These are phyloP conservation scores for Sylvicapra grimmia DNA, from an alignment of 2,113 vertebrate genomes.

Conservation along the genomic window DNA sequence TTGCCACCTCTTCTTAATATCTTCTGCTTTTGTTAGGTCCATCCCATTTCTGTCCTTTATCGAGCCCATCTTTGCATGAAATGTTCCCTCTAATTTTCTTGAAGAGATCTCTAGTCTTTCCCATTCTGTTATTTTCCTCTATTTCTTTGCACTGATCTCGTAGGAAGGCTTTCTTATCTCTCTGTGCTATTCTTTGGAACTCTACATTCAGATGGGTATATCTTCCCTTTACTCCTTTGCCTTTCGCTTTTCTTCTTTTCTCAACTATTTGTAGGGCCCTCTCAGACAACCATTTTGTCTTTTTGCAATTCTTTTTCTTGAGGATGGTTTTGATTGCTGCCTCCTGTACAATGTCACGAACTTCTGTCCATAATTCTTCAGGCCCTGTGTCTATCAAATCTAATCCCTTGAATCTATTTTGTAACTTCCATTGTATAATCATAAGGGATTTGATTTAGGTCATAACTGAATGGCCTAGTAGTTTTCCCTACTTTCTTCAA, in stretches of 20 bases:
- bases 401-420: neutral
- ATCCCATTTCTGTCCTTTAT: neutral
- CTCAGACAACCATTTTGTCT: neutral
- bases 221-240: neutral
- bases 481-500: neutral
- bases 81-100: neutral
- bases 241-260: neutral
- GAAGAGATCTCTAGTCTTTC: neutral
- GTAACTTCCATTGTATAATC: neutral
- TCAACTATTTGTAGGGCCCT: neutral
- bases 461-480: neutral
- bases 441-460: neutral
- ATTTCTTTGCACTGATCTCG: neutral
- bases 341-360: neutral
- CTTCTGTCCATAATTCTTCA: neutral
- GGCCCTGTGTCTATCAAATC: neutral
- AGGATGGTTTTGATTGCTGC: neutral
- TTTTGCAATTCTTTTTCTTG: neutral
- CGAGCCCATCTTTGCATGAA: neutral
- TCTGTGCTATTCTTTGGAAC: neutral
- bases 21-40: neutral
- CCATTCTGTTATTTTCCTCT: neutral
- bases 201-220: neutral
- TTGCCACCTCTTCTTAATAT: neutral
- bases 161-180: neutral